Evolutionary conservation across 2,888 invertebrate genomes (phyloP).

Genomic region (Tenthredo mesomela): DNA sequence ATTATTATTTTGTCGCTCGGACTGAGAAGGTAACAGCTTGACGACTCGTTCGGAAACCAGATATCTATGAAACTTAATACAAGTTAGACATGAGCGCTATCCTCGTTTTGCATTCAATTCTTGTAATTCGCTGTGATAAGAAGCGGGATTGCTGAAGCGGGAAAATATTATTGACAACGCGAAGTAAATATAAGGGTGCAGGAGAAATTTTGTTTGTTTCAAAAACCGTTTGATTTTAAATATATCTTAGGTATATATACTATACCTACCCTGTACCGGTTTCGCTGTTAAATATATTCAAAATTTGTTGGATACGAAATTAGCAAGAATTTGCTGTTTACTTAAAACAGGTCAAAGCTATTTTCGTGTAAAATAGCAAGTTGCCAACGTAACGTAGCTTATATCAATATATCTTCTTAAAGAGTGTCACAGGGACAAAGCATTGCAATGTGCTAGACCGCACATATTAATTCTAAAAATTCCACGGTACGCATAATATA

Average conservation of each 20-base stretch:
- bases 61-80: slow-evolving; percentile 15
- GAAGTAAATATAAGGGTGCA: not conserved
- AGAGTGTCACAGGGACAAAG: slow-evolving; percentile 24
- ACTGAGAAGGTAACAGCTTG: not conserved
- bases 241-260: not conserved
- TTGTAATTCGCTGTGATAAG: not conserved
- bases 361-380: slow-evolving; percentile 61
- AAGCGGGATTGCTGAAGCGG: not conserved
- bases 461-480: not conserved
- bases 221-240: not conserved
- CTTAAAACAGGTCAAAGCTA: slow-evolving; percentile 67
- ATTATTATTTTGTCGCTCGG: not conserved
- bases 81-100: not conserved
- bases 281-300: not conserved
- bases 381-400: slow-evolving; percentile 43
- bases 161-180: not conserved
- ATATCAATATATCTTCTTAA: slow-evolving; percentile 21
- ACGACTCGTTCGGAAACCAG: slow-evolving; percentile 25
- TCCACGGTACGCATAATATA: not conserved
- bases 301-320: slow-evolving; percentile 27
- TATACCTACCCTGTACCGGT: not conserved
- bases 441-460: not conserved
- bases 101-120: not conserved
- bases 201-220: not conserved
- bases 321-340: slow-evolving; percentile 57